These are phyloP conservation scores for Bubo blakistoni DNA, from an alignment of 2,113 vertebrate genomes.

Conservation along the genomic window DNA sequence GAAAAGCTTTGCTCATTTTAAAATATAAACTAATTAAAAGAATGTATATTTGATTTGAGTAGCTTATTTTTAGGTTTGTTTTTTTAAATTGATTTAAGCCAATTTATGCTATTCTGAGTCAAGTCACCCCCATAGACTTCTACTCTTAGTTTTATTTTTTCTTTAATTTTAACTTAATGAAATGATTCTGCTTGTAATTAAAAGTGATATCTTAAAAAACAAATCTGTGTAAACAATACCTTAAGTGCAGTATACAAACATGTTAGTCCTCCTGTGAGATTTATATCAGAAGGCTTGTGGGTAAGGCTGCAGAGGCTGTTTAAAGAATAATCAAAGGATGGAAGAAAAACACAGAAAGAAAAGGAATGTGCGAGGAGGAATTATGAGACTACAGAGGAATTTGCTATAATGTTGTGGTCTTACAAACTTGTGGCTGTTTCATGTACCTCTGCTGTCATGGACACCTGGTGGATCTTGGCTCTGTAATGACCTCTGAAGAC, in stretches of 20 bases:
- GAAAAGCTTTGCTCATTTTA: background rate
- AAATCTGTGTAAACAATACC: background rate
- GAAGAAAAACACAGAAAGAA: background rate
- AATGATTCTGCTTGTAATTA: background rate
- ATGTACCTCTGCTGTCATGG: background rate
- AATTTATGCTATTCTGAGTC: background rate
- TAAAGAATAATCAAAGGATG: background rate
- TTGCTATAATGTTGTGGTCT: background rate
- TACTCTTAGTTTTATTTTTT: background rate
- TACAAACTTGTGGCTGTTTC: background rate
- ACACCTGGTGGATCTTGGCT: background rate
- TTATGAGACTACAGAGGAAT: background rate
- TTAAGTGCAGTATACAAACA: background rate
- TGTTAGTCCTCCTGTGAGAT: background rate
- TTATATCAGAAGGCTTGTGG: background rate
- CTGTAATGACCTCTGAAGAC: background rate
- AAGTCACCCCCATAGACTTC: background rate
- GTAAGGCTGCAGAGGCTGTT: background rate
- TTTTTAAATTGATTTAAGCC: background rate
- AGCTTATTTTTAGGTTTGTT: background rate
- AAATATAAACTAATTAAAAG: background rate
- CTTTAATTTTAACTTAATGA: background rate
- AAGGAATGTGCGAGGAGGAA: background rate
- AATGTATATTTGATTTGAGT: background rate
- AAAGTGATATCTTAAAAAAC: background rate